Evolutionary conservation across 2,888 invertebrate species (phyloP).

Genomic region (Andrena trimmerana): DNA sequence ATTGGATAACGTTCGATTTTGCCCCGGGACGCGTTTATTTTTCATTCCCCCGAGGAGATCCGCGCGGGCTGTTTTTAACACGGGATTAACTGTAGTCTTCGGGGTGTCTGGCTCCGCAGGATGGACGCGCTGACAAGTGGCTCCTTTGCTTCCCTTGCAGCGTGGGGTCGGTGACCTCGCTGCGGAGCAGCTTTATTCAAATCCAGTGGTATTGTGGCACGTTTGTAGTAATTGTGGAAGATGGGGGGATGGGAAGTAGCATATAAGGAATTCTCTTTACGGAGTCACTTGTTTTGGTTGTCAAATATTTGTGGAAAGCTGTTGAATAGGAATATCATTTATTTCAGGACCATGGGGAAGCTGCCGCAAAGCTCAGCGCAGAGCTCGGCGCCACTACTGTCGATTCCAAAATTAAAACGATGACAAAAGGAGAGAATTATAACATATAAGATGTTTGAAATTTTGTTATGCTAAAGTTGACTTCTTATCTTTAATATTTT

Average conservation of each 20-base stretch:
- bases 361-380: no score
- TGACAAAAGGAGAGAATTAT: no score
- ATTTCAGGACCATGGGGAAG: no score
- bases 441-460: no score
- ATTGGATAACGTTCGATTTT: slow-evolving; percentile 1
- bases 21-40: background rate
- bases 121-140: background rate
- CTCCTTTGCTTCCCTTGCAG: background rate
- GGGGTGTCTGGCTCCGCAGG: background rate
- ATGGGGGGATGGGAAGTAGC: background rate
- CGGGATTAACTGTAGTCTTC: slow-evolving; percentile 2
- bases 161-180: background rate
- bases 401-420: no score
- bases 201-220: background rate
- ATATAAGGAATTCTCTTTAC: no score
- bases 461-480: no score
- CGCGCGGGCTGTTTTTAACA: slow-evolving; percentile 2
- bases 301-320: no score
- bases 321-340: no score
- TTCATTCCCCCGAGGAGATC: slow-evolving; percentile 3
- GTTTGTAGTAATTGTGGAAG: background rate
- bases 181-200: background rate
- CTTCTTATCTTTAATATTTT: no score
- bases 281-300: no score
- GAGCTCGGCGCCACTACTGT: no score